A percentile compares a stretch with the other conserved stretches of the same genome.
Evolutionary conservation across 2,113 vertebrate genomes (phyloP).

Genomic region (Bagarius yarrelli): DNA sequence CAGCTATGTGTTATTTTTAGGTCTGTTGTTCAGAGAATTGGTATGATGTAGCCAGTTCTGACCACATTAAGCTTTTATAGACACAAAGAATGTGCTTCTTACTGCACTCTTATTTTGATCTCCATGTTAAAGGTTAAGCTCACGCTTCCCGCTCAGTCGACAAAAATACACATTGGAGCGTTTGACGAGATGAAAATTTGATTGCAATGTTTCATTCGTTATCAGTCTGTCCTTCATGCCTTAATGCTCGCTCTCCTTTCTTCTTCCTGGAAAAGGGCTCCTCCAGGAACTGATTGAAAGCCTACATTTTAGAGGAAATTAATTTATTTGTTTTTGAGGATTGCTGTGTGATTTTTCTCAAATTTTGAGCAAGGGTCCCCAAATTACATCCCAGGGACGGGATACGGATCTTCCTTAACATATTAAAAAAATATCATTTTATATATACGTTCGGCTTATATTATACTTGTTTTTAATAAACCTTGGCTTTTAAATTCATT

Average conservation of each 20-base stretch:
- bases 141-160: background rate
- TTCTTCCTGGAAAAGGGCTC: background rate
- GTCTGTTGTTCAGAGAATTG: background rate
- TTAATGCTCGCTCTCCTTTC: background rate
- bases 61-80: background rate
- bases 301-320: background rate
- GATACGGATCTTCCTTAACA: too few species aligned
- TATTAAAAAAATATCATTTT: too few species aligned
- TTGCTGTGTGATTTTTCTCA: background rate
- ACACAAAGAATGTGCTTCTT: slow-evolving; percentile 18
- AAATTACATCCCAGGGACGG: background rate
- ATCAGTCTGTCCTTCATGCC: background rate
- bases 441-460: too few species aligned
- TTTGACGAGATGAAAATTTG: background rate
- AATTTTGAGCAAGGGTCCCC: background rate
- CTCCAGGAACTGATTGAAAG: background rate
- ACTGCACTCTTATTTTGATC: slow-evolving; percentile 1
- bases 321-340: background rate
- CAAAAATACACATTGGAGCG: background rate
- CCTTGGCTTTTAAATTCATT: too few species aligned
- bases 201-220: background rate
- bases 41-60: slow-evolving; percentile 7
- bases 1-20: slow-evolving; percentile 25
- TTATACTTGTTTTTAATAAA: too few species aligned
- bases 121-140: background rate